Evolutionary conservation across 2,113 vertebrate genomes (phyloP).

Genomic region (Strigops habroptila): DNA sequence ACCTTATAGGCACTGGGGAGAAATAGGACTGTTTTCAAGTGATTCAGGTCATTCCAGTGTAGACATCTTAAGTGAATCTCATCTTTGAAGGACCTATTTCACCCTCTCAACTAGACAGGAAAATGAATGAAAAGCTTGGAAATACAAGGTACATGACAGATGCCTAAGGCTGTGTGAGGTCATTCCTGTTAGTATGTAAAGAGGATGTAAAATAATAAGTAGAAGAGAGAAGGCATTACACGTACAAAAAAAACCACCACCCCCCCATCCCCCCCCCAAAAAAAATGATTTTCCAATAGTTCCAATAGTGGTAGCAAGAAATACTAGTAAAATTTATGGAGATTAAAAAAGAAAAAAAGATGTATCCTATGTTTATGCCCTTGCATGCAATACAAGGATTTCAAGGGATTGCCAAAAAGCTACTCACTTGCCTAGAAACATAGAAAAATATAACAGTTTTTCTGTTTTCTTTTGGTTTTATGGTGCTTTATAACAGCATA

Average conservation of each 20-base stretch:
- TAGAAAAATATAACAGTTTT: neutral
- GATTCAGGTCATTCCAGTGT: neutral
- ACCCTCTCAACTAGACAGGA: neutral
- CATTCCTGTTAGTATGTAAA: neutral
- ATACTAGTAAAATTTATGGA: neutral
- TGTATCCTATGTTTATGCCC: neutral
- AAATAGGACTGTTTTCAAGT: neutral
- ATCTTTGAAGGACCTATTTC: neutral
- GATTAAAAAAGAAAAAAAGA: neutral
- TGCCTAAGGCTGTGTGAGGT: neutral
- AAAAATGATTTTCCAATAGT: neutral
- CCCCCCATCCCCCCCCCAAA: no score
- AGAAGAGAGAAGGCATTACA: neutral
- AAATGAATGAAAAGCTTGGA: neutral
- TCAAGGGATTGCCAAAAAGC: neutral
- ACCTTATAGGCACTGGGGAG: neutral
- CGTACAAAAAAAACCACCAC: neutral
- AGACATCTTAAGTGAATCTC: neutral
- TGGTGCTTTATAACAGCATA: neutral
- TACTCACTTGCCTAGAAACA: neutral
- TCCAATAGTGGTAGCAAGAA: neutral
- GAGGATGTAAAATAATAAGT: constrained; percentile 5
- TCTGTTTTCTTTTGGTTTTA: neutral
- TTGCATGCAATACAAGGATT: neutral
- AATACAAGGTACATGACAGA: neutral